These are phyloP conservation scores for Tenthredo scrophulariae DNA, from an alignment of 2,888 invertebrate genomes.

Conservation along the genomic window DNA sequence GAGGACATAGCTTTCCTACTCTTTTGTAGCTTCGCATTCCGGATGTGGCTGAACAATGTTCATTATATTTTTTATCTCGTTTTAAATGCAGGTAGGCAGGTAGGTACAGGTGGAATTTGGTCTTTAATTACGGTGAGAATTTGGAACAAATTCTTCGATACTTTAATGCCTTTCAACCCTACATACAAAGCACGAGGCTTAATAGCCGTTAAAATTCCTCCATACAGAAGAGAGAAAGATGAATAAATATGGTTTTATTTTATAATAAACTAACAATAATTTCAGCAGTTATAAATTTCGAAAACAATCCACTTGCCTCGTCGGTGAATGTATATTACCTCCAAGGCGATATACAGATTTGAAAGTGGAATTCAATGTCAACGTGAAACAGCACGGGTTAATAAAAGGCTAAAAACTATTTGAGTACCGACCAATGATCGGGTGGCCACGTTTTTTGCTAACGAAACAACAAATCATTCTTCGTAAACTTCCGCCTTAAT, in stretches of 20 bases:
- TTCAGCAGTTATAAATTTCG: not conserved
- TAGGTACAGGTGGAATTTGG: not conserved
- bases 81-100: not conserved
- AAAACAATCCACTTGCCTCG: slow-evolving; percentile 1
- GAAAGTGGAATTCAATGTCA: slow-evolving; percentile 69
- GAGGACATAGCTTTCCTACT: not conserved
- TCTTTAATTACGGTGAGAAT: not conserved
- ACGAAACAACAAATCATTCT: not conserved
- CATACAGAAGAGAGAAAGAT: not conserved
- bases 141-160: not conserved
- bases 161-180: not conserved
- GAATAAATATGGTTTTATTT: not conserved
- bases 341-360: slow-evolving; percentile 55
- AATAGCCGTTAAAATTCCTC: not conserved
- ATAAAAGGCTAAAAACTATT: not conserved
- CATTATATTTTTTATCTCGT: not conserved
- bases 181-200: not conserved
- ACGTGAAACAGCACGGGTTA: slow-evolving; percentile 23
- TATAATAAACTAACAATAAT: not conserved
- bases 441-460: not conserved
- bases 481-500: not conserved
- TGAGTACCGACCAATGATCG: not conserved
- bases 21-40: not conserved
- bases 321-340: not conserved
- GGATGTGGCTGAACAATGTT: not conserved